A percentile compares a stretch with the other conserved stretches of the same genome.
phyloP scores from a whole-genome alignment of 2,888 invertebrate genomes.

The Phragmatobia fuliginosa region DNA sequence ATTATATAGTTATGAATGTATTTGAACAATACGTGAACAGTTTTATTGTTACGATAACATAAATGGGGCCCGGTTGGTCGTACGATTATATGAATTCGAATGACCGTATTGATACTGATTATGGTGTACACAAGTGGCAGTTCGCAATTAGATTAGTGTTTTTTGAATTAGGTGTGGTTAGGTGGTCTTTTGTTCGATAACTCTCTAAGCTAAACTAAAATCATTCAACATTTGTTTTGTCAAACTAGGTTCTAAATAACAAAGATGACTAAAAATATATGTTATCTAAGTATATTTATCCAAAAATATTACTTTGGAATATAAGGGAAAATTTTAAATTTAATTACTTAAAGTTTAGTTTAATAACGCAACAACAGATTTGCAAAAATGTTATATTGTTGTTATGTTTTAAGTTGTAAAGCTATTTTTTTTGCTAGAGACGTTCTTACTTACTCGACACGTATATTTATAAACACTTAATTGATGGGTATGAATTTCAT shows the following conservation, averaged over 20 bases:
- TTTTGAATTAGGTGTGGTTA: neutral
- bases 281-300: no score
- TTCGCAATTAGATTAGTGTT: conserved; percentile 3
- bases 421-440: neutral
- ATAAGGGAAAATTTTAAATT: no score
- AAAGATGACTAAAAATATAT: no score
- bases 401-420: neutral
- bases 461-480: neutral
- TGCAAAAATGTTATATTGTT: no score
- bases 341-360: no score
- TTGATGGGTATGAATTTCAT: no score
- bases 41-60: conserved; percentile 53
- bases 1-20: conserved; percentile 27
- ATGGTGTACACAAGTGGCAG: conserved; percentile 60
- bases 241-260: no score
- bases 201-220: no score
- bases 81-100: conserved; percentile 54
- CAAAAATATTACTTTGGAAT: no score
- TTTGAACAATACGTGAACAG: conserved; percentile 23
- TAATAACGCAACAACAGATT: no score
- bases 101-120: conserved; percentile 67
- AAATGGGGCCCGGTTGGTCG: conserved; percentile 48
- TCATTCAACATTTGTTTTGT: no score
- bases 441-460: neutral
- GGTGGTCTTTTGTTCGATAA: no score